Percentiles rank a stretch among this genome's conserved stretches.
Evolutionary conservation across 2,113 vertebrate genomes (phyloP).

Genomic region (Sapayoa aenigma): DNA sequence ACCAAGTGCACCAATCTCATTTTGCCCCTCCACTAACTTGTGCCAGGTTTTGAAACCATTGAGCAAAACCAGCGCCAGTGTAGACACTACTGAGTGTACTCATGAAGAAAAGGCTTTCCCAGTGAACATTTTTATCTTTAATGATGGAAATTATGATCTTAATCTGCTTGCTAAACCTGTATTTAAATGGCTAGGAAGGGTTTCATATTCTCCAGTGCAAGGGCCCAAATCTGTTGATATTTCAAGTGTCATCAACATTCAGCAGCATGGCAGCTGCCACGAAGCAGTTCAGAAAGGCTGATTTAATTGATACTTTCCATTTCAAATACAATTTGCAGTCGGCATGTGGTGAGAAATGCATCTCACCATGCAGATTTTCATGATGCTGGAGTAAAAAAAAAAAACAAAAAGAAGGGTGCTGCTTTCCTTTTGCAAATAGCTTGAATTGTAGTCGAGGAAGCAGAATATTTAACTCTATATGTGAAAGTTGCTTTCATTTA

Average conservation of each 20-base stretch:
- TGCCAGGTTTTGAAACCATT: not conserved
- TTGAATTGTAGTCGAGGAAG: not conserved
- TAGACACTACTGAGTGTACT: not conserved
- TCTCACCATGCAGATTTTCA: conserved; percentile 60
- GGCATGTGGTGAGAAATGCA: conserved; percentile 60
- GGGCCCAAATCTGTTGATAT: conserved; percentile 47
- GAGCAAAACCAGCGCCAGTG: not conserved
- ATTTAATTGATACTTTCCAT: conserved; percentile 70
- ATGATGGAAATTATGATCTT: not conserved
- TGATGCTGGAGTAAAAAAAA: not conserved
- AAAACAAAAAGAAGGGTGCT: not conserved
- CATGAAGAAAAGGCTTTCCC: not conserved
- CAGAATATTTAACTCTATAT: not conserved
- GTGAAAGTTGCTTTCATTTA: not conserved
- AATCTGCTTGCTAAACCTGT: not conserved
- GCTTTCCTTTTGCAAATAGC: not conserved
- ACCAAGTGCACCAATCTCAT: rapidly evolving
- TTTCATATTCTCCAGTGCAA: conserved; percentile 26
- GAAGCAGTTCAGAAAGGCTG: conserved; percentile 54
- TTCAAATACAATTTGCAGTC: conserved; percentile 65
- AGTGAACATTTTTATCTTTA: not conserved
- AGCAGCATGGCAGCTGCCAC: conserved; percentile 41
- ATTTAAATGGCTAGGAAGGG: conserved; percentile 13
- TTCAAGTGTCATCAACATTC: conserved; percentile 27
- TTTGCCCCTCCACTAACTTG: not conserved